Base-by-base conservation (phyloP, 1,140 invertebrate species). In the Orius insidiosus region DNA sequence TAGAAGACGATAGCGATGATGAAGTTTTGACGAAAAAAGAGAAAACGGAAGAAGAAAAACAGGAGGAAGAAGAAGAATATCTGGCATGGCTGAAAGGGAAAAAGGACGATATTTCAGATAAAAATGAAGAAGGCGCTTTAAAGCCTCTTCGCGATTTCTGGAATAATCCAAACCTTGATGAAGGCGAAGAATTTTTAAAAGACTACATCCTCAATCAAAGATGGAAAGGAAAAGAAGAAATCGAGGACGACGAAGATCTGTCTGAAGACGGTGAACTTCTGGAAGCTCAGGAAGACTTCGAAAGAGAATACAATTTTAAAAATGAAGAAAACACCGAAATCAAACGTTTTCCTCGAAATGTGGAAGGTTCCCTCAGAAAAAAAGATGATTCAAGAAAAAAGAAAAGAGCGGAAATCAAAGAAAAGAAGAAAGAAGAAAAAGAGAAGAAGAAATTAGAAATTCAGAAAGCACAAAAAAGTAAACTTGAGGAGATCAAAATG, bases 281-380 rank as follows among this genome's bases (percentile, higher is more conserved):
- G 1, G 64, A 68, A 39, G 75, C 83, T 53, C 85, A 90, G 59
- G 84, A 87, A 38, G 72, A 84, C 62, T 97, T 95, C 69, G 93
- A 97, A 58, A 72, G 85, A 30, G 94, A 95, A 58, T 97, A 83
- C 59, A 96, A 97, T 66, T 98, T 84, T 65, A 89, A 98, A 66
- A 50, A 45, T 18, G 48, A 45, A 19, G 15, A n/a, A 7, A 40
- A 46, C 42, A 33, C 33, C 14, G 24, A 47, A 34, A 74, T 89
- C 13, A 89, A 89, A 68, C 67, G 82, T 11, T 96, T 85, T 69
- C 92, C 93, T 1, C 72, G 93, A 54, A 89, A 79, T 1, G 74
- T 97, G 53, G 76, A 82, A 51, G 76, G 81, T 61, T 81, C 85
- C 3, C 62, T 96, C 45, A 70, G 93, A 24, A 74, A 72, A 16